Evolutionary conservation across 1,140 invertebrate species (phyloP), one percentile per base, ranked within the genome.

Genomic region (Drosophila sp.): DNA sequence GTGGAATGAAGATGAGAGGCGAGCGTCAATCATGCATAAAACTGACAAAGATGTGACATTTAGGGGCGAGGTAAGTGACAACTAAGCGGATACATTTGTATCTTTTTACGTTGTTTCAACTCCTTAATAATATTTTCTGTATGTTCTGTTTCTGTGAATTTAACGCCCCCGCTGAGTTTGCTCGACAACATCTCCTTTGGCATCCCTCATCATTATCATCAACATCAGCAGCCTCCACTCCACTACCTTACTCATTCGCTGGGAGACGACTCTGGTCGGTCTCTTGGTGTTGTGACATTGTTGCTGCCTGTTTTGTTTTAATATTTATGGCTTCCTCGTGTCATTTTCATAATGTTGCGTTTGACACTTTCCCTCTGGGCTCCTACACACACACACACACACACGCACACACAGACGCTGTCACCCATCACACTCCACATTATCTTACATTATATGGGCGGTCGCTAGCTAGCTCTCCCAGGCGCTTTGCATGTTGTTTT

Each of bases 321-420:
- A 90, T 89, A 91, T 91, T 91, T 91, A 91, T 90, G 86, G 85
- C 85, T 91, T 91, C 90, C 90, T 87, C 75, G 75, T 85, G 90
- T 91, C 90, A 90, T 91, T 90, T 91, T 91, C 80, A 81, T 84
- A 91, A 87, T 91, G 80, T 84, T 84, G 84, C 81, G 70, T 90
- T 91, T 91, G 90, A 91, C 90, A 91, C 90, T 82, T 90, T 91
- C 85, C 77, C 76, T 79, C 70, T 72, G 60, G 72, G 60, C 79
- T 62, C 44, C 81, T 63, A 66, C 44, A 62, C 57, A 56, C 66
- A 30, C 40, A n/a, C 11, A 17, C 57, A 35, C 33, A 27, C 58
- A 27, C 58, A 72, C 72, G 68, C 71, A 75, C 72, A 76, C 65
- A 55, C 71, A 67, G 60, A n/a, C 0, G 3, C 11, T n/a, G 7